phyloP scores from a whole-genome alignment of 2,888 invertebrate species.

The Plebejus melissa region DNA sequence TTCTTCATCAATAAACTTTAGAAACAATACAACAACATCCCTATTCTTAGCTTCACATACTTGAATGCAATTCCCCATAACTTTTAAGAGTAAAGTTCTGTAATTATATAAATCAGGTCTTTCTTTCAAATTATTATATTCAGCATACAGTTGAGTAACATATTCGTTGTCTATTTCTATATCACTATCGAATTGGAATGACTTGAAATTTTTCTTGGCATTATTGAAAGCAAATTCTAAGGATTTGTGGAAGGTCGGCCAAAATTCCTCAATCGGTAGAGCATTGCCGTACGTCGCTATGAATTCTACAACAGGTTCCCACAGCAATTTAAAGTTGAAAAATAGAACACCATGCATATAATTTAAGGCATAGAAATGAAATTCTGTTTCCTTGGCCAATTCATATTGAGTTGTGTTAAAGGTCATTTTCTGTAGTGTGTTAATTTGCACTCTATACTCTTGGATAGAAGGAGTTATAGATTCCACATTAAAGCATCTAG shows the following conservation, averaged over 20 bases:
- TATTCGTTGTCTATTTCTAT: conserved; percentile 51
- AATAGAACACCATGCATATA: conserved; percentile 91
- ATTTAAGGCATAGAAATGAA: conserved; percentile 82
- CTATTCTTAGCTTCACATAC: conserved; percentile 89
- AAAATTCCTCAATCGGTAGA: conserved; percentile 81
- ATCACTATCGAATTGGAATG: conserved; percentile 58
- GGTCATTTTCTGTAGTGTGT: conserved; percentile 85
- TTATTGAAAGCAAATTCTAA: conserved; percentile 74
- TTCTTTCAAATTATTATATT: conserved; percentile 67
- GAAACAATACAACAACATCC: conserved; percentile 87
- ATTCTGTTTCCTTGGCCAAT: conserved; percentile 77
- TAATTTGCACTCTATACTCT: conserved; percentile 88
- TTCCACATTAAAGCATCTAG: conserved; percentile 85
- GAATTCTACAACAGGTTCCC: conserved; percentile 89
- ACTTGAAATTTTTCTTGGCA: conserved; percentile 58
- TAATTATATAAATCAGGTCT: conserved; percentile 87
- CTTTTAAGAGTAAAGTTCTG: conserved; percentile 89
- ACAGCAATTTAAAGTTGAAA: conserved; percentile 92
- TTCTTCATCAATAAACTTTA: conserved; percentile 86
- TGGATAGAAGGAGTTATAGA: conserved; percentile 84
- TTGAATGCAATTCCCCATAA: conserved; percentile 85
- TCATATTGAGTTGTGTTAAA: conserved; percentile 80
- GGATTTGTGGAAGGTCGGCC: conserved; percentile 83
- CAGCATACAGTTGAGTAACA: conserved; percentile 56
- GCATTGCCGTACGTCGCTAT: conserved; percentile 86